phyloP scores from a whole-genome alignment of 2,888 invertebrate species.

The Ashinkailepas kermadecensis region DNA sequence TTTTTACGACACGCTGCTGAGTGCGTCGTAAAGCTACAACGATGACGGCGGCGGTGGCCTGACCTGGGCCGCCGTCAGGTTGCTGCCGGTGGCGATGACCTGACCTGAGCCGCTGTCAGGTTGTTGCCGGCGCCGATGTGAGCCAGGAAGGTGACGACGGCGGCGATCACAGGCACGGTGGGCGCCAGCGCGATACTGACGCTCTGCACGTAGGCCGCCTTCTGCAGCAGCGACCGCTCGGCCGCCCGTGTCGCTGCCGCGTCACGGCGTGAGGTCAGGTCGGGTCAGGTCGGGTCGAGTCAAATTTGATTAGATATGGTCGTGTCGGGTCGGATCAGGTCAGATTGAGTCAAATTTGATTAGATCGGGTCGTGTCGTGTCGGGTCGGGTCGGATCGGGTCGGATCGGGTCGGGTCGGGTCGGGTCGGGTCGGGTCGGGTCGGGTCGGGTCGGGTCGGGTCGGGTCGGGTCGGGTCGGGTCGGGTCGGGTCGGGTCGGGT shows the following conservation, averaged over 20 bases:
- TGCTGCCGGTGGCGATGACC: slow-evolving; percentile 13
- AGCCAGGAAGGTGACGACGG: slow-evolving; percentile 52
- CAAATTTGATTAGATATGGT: no score
- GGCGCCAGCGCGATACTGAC: slow-evolving; percentile 52
- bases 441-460: no score
- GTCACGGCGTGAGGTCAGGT: not conserved
- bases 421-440: no score
- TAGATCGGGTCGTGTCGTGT: no score
- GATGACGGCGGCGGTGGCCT: no score
- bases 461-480: no score
- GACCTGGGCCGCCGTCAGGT: no score
- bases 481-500: no score
- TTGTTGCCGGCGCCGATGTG: slow-evolving; percentile 50
- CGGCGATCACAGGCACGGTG: slow-evolving; percentile 53
- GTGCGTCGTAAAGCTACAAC: no score
- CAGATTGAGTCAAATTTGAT: not conserved
- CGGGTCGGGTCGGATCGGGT: no score
- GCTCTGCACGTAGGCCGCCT: slow-evolving; percentile 52
- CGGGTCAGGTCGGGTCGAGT: not conserved
- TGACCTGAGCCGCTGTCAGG: slow-evolving; percentile 55
- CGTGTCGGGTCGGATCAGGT: not conserved
- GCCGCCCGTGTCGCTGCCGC: slow-evolving; percentile 47
- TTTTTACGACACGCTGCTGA: no score
- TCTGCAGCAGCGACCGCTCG: slow-evolving; percentile 49
- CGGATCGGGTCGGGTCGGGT: no score